phyloP scores from a whole-genome alignment of 2,113 vertebrate genomes.

The Psittacula cyanocephala region DNA sequence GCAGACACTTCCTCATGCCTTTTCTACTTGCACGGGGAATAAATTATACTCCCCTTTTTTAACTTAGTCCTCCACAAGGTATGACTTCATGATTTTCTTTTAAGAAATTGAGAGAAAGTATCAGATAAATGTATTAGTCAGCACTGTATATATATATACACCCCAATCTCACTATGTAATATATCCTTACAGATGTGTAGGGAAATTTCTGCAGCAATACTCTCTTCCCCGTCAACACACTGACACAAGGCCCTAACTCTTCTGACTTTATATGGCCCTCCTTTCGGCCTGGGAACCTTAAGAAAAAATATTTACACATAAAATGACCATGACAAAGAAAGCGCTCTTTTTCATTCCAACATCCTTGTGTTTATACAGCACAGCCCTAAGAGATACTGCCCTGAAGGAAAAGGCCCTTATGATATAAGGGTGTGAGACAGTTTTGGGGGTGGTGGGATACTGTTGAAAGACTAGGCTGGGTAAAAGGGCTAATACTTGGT shows the following conservation, averaged over 20 bases:
- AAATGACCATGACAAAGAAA: not conserved
- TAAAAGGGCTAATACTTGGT: not conserved
- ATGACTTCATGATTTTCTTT: not conserved
- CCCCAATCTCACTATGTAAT: not conserved
- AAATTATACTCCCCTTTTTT: not conserved
- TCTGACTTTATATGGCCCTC: not conserved
- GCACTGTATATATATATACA: not conserved
- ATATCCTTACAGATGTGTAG: not conserved
- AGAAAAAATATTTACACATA: not conserved
- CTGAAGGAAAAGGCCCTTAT: not conserved
- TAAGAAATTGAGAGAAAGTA: not conserved
- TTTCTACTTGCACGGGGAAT: not conserved
- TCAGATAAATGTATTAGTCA: not conserved
- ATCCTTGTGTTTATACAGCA: not conserved
- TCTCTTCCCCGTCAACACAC: not conserved
- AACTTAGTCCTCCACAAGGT: conserved; percentile 21
- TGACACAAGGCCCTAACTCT: not conserved
- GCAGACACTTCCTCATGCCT: not conserved
- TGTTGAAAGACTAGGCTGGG: not conserved
- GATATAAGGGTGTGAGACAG: not conserved
- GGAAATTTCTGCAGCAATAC: not conserved
- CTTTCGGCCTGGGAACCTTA: not conserved
- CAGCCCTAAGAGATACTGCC: not conserved
- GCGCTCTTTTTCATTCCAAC: fast-evolving
- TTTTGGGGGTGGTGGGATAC: not conserved